A percentile compares a stretch with the other conserved stretches of the same genome.
Conservation (phyloP, 1,140 invertebrate genomes). For the Neodiprion virginianus region DNA sequence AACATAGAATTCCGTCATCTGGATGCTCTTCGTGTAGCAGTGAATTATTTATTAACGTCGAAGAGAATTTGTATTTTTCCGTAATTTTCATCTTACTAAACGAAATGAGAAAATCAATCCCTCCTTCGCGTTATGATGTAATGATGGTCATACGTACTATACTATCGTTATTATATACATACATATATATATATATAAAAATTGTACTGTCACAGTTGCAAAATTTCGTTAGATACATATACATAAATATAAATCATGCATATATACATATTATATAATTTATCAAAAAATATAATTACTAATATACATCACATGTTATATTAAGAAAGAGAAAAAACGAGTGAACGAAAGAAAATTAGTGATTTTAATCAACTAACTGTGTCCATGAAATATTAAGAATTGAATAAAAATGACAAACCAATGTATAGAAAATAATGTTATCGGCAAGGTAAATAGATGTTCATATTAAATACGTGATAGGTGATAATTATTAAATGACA, state of each 20-base stretch:
- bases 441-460: neutral
- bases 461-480: neutral
- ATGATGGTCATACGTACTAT: no score
- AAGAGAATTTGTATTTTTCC: no score
- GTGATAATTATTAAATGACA: neutral
- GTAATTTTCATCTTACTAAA: no score
- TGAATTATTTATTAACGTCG: no score
- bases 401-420: neutral
- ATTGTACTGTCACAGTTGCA: neutral
- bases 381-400: neutral
- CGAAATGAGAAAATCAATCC: no score
- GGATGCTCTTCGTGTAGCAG: no score
- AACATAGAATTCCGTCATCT: no score
- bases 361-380: neutral
- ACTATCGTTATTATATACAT: no score
- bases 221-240: neutral
- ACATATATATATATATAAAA: neutral
- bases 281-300: neutral
- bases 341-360: neutral
- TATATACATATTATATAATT: neutral
- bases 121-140: no score
- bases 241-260: neutral
- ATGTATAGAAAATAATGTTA: neutral
- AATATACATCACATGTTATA: neutral
- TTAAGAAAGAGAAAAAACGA: neutral